These are phyloP conservation scores for Mya arenaria DNA, from an alignment of 1,140 invertebrate genomes.

Conservation along the genomic window DNA sequence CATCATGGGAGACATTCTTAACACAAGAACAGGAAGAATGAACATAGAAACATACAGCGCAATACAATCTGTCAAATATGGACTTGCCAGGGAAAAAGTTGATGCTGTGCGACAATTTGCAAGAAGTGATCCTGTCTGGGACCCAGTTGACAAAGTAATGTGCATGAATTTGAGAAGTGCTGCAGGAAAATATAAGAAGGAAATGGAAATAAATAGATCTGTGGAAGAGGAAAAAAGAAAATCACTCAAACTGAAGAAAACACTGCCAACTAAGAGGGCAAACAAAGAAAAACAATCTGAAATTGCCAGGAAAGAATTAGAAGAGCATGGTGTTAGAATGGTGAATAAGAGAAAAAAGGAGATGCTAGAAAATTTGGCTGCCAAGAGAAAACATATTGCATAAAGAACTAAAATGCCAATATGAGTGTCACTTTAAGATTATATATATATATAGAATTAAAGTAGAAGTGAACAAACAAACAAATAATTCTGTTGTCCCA, in stretches of 20 bases:
- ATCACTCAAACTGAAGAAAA: neutral
- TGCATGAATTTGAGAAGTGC: neutral
- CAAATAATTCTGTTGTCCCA: too few relatives aligned
- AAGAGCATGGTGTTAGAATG: neutral
- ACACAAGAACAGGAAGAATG: neutral
- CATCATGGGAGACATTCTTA: slow-evolving; percentile 8
- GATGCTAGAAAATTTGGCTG: neutral
- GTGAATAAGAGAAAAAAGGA: neutral
- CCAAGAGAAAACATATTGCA: neutral
- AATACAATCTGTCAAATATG: neutral
- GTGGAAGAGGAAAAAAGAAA: neutral
- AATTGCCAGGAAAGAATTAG: neutral
- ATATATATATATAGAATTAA: too few relatives aligned
- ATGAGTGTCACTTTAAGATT: too few relatives aligned
- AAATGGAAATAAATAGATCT: neutral
- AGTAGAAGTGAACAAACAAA: too few relatives aligned
- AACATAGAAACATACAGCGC: neutral
- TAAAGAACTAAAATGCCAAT: too few relatives aligned
- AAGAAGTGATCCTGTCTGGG: neutral
- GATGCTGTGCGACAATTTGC: neutral
- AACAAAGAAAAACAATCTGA: neutral
- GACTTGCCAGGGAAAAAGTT: neutral
- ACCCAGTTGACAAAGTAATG: neutral
- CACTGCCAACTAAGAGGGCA: neutral
- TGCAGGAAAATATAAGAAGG: neutral